Evolutionary conservation across 2,113 vertebrate genomes (phyloP), one percentile per base, ranked within the genome.

Genomic region (Cavia porcellus): DNA sequence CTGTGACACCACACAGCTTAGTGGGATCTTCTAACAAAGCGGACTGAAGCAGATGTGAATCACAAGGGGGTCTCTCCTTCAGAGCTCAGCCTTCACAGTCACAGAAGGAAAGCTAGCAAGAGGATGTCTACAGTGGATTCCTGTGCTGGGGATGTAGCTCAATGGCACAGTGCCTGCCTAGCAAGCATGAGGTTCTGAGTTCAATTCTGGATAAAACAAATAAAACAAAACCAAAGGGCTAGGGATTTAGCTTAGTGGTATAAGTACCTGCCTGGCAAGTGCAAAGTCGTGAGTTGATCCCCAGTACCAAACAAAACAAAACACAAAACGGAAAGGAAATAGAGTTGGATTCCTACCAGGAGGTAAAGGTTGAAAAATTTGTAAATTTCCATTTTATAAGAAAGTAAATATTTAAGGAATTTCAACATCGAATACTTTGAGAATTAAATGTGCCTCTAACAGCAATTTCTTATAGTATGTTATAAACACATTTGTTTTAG

Each of bases 381-480:
- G 96, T 96, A 97, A 97, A 97, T 98, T 98, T 98, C 95, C 87
- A 96, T 96, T 97, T 94, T 77, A 50, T 72, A 96, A 92, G 82
- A 95, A 97, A 97, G 92, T 94, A 98, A 98, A 98, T 98, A 98
- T 98, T 98, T 98, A 97, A 98, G 92, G 66, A 97, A 94, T 75
- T 8, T 20, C 95, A 97, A 97, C 89, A 97, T 97, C 94, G 93
- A 96, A 95, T 64, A 97, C 87, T 97, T 95, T 97, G 96, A 86
- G 81, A 97, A 97, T 97, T 94, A 98, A 98, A 98, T 95, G 95
- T 95, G 92, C 97, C 94, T 97, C 85, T 92, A 89, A 95, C 64
- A 91, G 79, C 85, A 96, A 86, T 97, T 98, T 98, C 96, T 96
- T 96, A 66, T 82, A 84, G 77, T 74, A 14, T 92, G 92, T 96